Evolutionary conservation across 1,140 invertebrate species (phyloP).

Genomic region (Drosophila jambulina): DNA sequence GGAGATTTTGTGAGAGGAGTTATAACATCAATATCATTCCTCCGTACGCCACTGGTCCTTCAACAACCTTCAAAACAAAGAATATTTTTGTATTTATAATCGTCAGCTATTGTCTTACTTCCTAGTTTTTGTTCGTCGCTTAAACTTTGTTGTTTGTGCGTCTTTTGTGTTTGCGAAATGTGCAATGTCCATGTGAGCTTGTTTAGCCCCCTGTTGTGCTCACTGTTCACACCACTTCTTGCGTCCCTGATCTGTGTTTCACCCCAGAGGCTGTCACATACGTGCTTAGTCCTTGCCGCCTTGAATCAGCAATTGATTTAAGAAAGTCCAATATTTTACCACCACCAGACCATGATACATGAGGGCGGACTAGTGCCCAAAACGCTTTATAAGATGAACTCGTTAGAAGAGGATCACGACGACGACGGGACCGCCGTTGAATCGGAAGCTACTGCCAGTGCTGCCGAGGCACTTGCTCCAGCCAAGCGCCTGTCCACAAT

Average conservation of each 20-base stretch:
- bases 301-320: not conserved
- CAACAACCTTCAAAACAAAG: conserved; percentile 7
- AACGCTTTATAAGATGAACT: conserved; percentile 92
- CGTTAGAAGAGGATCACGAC: conserved; percentile 87
- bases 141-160: conserved; percentile 22
- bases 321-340: not conserved
- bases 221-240: conserved; percentile 20
- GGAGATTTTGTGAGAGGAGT: not conserved
- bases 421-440: conserved; percentile 72
- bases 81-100: conserved; percentile 13
- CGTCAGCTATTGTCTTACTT: conserved; percentile 24
- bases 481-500: conserved; percentile 53
- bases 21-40: not conserved
- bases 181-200: conserved; percentile 50
- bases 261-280: conserved; percentile 18
- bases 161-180: conserved; percentile 34
- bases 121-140: conserved; percentile 24
- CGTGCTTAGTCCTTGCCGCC: conserved; percentile 3
- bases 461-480: conserved; percentile 9
- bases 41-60: conserved; percentile 7
- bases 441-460: conserved; percentile 8
- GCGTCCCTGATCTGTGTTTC: conserved; percentile 25
- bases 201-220: conserved; percentile 17
- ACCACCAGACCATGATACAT: conserved; percentile 90
- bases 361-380: conserved; percentile 97